A percentile compares a stretch with the other conserved stretches of the same genome.
Evolutionary conservation across 2,113 vertebrate genomes (phyloP).

Genomic region (Seriola aureovittata): DNA sequence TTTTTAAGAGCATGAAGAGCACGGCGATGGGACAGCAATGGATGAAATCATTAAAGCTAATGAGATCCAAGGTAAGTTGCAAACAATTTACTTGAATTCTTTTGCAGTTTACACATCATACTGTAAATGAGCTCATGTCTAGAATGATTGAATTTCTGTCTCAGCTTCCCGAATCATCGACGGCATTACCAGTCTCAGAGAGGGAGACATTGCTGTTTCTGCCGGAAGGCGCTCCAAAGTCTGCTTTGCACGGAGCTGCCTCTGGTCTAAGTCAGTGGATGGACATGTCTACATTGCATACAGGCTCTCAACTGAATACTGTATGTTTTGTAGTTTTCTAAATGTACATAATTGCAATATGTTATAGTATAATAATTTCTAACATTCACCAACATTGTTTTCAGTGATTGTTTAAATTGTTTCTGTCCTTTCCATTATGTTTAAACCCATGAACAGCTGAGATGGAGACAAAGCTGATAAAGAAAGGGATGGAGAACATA

Average conservation of each 20-base stretch:
- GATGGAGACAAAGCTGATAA: constrained; percentile 72
- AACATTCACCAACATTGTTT: background rate
- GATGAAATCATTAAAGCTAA: constrained; percentile 84
- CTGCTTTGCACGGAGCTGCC: constrained; percentile 82
- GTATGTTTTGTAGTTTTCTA: constrained; percentile 60
- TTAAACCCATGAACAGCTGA: constrained; percentile 71
- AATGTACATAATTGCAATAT: background rate
- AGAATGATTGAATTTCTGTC: background rate
- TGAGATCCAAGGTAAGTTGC: constrained; percentile 74
- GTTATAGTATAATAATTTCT: background rate
- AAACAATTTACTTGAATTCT: background rate
- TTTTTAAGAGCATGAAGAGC: constrained; percentile 59
- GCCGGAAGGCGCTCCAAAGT: constrained; percentile 68
- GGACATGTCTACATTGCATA: constrained; percentile 82
- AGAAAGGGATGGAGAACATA: constrained; percentile 84
- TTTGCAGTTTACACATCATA: background rate
- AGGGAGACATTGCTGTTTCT: constrained; percentile 81
- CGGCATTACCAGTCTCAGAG: constrained; percentile 75
- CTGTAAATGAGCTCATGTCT: background rate
- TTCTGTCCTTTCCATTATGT: background rate
- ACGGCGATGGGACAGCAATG: constrained; percentile 75
- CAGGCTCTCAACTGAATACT: constrained; percentile 72
- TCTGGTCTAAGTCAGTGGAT: constrained; percentile 83
- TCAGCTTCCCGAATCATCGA: constrained; percentile 66
- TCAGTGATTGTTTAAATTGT: background rate